A percentile compares a stretch with the other conserved stretches of the same genome.
Conservation (phyloP, 2,797 vertebrate genomes). For the Danionella dracula region DNA sequence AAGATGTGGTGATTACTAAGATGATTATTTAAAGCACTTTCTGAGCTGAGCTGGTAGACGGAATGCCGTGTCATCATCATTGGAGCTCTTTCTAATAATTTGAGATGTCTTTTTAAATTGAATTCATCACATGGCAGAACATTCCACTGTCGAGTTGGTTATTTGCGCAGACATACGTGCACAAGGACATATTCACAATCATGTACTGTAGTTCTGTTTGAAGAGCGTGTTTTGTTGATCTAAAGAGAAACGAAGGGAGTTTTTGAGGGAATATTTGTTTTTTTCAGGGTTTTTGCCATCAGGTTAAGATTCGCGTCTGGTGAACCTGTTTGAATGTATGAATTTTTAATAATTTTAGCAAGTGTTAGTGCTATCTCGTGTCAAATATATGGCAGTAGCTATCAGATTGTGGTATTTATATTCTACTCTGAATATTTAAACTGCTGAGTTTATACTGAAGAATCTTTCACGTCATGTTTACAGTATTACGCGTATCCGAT, state of each 20-base stretch:
- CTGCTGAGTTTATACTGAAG: slow-evolving; percentile 33
- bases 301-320: slow-evolving; percentile 31
- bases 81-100: slow-evolving; percentile 40
- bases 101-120: slow-evolving; percentile 20
- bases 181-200: slow-evolving; percentile 26
- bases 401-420: slow-evolving; percentile 39
- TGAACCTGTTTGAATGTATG: slow-evolving; percentile 42
- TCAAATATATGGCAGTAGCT: slow-evolving; percentile 37
- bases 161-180: slow-evolving; percentile 21
- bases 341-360: slow-evolving; percentile 41
- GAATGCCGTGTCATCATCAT: slow-evolving; percentile 39
- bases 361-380: slow-evolving; percentile 33
- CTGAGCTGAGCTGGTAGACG: slow-evolving; percentile 38
- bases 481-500: slow-evolving; percentile 35
- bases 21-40: slow-evolving; percentile 49
- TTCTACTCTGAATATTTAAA: slow-evolving; percentile 32
- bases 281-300: slow-evolving; percentile 40
- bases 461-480: slow-evolving; percentile 48
- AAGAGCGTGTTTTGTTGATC: slow-evolving; percentile 33
- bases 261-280: slow-evolving; percentile 26
- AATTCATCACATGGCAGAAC: slow-evolving; percentile 45
- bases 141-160: slow-evolving; percentile 46
- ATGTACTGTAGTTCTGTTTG: slow-evolving; percentile 48
- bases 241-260: slow-evolving; percentile 10
- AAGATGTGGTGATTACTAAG: slow-evolving; percentile 36